Percentiles rank a stretch among this genome's conserved stretches.
Evolutionary conservation across 1,140 invertebrate genomes (phyloP).

Genomic region (Drosophila kurseongensis): DNA sequence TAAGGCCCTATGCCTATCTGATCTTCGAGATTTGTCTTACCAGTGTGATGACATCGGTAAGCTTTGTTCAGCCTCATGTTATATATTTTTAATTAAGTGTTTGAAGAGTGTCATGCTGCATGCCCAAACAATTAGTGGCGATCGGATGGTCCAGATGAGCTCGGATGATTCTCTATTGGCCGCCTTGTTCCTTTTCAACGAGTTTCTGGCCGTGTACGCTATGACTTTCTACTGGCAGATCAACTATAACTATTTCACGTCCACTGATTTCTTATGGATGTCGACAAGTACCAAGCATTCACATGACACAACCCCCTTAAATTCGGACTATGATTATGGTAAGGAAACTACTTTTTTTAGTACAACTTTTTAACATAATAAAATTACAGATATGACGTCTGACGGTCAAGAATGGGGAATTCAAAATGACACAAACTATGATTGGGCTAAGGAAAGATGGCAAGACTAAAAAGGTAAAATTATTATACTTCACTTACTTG

Average conservation of each 20-base stretch:
- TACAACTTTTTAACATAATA: neutral
- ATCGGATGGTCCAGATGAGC: constrained; percentile 60
- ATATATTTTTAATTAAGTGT: neutral
- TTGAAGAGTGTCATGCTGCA: constrained; percentile 60
- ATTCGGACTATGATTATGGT: neutral
- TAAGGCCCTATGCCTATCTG: neutral
- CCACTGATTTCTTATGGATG: constrained; percentile 11
- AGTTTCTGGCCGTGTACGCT: constrained; percentile 50
- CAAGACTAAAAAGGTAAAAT: neutral
- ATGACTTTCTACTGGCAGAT: constrained; percentile 61
- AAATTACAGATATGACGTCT: neutral
- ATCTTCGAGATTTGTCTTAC: constrained; percentile 24
- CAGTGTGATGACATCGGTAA: constrained; percentile 35
- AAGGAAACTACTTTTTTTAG: neutral
- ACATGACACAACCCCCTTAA: neutral
- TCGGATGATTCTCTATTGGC: constrained; percentile 52
- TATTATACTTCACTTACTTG: too few relatives aligned
- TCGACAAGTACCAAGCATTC: neutral
- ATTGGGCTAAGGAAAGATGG: neutral
- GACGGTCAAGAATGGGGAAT: neutral
- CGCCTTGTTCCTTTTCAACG: constrained; percentile 57
- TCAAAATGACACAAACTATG: neutral
- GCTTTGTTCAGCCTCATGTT: neutral
- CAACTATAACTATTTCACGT: constrained; percentile 6
- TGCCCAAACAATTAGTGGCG: constrained; percentile 59